Conservation (phyloP, 2,888 invertebrate genomes). For the Salticus scenicus region DNA sequence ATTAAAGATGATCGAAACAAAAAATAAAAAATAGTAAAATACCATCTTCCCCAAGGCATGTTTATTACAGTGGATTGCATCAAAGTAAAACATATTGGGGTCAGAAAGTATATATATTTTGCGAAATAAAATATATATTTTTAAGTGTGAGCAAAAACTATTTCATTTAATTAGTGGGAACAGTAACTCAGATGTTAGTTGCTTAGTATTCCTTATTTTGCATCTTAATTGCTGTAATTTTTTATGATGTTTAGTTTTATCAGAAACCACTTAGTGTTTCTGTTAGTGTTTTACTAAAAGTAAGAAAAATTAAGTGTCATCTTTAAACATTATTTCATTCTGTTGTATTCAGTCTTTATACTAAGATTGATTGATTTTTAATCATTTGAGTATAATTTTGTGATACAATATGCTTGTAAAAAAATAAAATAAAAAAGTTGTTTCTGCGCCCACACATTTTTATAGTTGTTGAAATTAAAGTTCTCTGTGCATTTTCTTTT, state of each 20-base stretch:
- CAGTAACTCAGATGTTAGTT: slow-evolving; percentile 20
- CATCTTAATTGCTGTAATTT: not conserved
- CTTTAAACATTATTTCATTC: slow-evolving; percentile 4
- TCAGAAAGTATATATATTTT: slow-evolving; percentile 11
- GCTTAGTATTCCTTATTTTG: not conserved
- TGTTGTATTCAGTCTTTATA: not conserved
- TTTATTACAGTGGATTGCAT: not conserved
- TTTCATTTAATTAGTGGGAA: slow-evolving; percentile 11
- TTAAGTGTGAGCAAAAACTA: slow-evolving; percentile 22
- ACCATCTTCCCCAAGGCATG: not conserved
- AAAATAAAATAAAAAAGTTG: slow-evolving; percentile 17
- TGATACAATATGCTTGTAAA: slow-evolving; percentile 11
- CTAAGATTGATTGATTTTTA: slow-evolving; percentile 10
- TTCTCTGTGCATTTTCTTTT: slow-evolving; percentile 11
- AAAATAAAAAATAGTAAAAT: not conserved
- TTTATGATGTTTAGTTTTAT: not conserved
- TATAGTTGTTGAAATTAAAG: slow-evolving; percentile 22
- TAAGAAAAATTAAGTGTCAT: slow-evolving; percentile 1
- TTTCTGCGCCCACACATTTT: slow-evolving; percentile 25
- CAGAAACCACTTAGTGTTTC: not conserved
- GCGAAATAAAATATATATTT: slow-evolving; percentile 21
- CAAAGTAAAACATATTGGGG: not conserved
- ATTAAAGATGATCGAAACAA: not conserved
- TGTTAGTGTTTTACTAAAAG: too few relatives aligned
- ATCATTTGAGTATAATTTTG: slow-evolving; percentile 33